Conservation (phyloP, 2,113 vertebrate species). For the Aphelocoma coerulescens region DNA sequence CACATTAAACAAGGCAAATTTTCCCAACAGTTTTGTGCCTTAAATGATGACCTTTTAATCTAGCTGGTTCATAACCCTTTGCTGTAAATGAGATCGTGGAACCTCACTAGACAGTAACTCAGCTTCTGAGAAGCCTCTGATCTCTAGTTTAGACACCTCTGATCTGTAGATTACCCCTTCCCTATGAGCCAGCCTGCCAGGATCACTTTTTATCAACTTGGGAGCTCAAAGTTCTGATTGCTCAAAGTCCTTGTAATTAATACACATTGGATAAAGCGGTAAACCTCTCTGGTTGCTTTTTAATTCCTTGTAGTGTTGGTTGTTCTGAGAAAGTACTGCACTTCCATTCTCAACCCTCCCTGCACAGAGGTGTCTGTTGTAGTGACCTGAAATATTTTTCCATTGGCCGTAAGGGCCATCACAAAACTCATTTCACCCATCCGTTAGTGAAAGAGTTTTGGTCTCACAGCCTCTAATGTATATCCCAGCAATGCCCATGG, state of each 20-base stretch:
- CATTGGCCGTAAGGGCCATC: rapidly evolving
- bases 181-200: rapidly evolving
- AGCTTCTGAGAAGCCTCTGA: neutral
- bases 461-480: rapidly evolving
- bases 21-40: neutral
- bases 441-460: rapidly evolving
- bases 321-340: neutral
- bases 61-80: neutral
- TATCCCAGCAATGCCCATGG: rapidly evolving
- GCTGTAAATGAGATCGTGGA: neutral
- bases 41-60: neutral
- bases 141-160: neutral
- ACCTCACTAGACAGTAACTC: neutral
- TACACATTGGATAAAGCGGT: neutral
- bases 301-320: neutral
- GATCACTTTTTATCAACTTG: neutral
- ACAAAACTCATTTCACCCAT: neutral
- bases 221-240: neutral
- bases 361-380: rapidly evolving
- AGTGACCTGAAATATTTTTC: neutral
- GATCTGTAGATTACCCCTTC: neutral
- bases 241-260: neutral
- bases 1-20: neutral
- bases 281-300: neutral
- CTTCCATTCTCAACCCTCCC: neutral